Evolutionary conservation across 2,888 invertebrate species (phyloP), one percentile per base, ranked within the genome.

Genomic region (Rhorus exstirpatorius): DNA sequence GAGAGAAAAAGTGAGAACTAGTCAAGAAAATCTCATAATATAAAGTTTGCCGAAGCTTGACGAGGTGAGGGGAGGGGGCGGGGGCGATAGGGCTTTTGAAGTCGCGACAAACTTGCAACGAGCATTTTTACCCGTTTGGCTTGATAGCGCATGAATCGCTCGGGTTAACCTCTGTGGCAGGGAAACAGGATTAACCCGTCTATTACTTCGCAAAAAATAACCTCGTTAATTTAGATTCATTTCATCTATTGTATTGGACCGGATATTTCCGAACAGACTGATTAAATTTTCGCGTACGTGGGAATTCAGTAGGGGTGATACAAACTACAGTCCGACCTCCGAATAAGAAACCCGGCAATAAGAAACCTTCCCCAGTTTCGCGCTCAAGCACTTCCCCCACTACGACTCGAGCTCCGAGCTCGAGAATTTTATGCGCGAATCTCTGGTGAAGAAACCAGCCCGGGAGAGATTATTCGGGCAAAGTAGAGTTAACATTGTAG

Each of bases 11-110:
- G 44, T 17, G 55, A 4, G 65, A 58, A 17, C 70, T 46, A 60
- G 49, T 68, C 60, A 60, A 26, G 60, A 24, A 68, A 77, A 77
- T 71, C 63, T 55, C 65, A 49, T 79, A 79, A 71, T 65, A 65
- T 49, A 65, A 79, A 79, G 63, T 79, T 71, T 65, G 19, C 4
- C 44, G 26, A 65, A 79, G 78, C 58, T 79, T 71, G 63, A 71
- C 65, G 71, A 61, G 53, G 41, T 26, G 17, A 21, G n/a, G 49
- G 61, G 51, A 26, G 51, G 49, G 41, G 4, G 41, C 12, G 3
- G 81, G 81, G 84, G 75, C 82, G 84, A 88, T 85, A 85, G 68
- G 79, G 58, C 80, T 86, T 84, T 79, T 61, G 24, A 55, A 68
- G 60, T 75, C 44, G 51, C 17, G 17, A 31, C 19, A 7, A 19